Conservation (phyloP, 2,888 invertebrate species). For the Ophion slaviceki region DNA sequence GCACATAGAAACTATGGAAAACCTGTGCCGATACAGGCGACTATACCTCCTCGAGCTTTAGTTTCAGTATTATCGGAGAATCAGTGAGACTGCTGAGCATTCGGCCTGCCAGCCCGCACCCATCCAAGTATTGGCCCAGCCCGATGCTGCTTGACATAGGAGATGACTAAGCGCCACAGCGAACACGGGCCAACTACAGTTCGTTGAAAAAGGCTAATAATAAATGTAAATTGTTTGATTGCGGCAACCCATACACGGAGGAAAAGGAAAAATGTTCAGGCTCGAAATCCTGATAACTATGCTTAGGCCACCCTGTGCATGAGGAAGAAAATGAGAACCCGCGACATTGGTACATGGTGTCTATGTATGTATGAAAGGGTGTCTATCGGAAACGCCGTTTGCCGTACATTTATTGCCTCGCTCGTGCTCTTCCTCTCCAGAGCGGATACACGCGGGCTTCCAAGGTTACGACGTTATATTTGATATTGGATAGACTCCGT, state of each 20-base stretch:
- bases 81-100: not conserved
- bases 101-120: not conserved
- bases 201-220: not conserved
- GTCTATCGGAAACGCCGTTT: slow-evolving; percentile 82
- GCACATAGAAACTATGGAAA: not conserved
- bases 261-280: not conserved
- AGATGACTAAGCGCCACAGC: not conserved
- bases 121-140: not conserved
- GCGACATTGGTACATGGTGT: slow-evolving; percentile 40
- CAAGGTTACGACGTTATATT: slow-evolving; percentile 83
- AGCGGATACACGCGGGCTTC: slow-evolving; percentile 70
- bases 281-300: not conserved
- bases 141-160: not conserved
- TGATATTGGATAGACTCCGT: slow-evolving; percentile 83
- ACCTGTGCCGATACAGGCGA: not conserved
- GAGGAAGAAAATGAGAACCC: not conserved
- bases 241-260: not conserved
- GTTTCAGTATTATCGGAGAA: not conserved
- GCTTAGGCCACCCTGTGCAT: not conserved
- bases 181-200: not conserved
- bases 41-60: not conserved
- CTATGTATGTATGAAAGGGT: slow-evolving; percentile 70
- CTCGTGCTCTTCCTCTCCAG: slow-evolving; percentile 70
- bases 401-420: slow-evolving; percentile 83
- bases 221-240: not conserved